Evolutionary conservation across 2,888 invertebrate species (phyloP).

Genomic region (Lithophane socia): DNA sequence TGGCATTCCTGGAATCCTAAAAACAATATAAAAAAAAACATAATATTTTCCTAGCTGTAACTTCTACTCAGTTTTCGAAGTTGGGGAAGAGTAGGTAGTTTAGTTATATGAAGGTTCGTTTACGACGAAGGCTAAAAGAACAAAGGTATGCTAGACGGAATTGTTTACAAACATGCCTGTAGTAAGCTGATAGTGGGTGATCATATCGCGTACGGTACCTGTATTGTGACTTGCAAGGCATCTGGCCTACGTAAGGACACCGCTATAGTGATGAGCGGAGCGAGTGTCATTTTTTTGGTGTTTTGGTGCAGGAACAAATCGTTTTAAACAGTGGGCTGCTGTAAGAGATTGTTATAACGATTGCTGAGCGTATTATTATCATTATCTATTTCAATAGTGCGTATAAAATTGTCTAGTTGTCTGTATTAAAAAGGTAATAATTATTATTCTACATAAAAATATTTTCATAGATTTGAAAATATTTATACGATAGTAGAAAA

Average conservation of each 20-base stretch:
- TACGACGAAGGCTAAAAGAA: conserved; percentile 19
- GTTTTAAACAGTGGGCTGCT: not conserved
- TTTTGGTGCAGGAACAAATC: conserved; percentile 1
- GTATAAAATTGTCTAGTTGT: not conserved
- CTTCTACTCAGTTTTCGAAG: not conserved
- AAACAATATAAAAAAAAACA: not conserved
- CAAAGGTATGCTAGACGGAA: conserved; percentile 28
- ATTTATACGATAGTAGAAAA: not conserved
- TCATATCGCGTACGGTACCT: conserved; percentile 32
- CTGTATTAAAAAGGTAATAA: not conserved
- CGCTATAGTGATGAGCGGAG: not conserved
- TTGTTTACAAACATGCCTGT: conserved; percentile 50
- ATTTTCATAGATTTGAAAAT: too few relatives aligned
- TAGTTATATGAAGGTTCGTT: conserved; percentile 17
- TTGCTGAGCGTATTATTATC: not conserved
- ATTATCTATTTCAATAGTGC: not conserved
- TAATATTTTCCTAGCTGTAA: not conserved
- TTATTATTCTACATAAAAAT: not conserved
- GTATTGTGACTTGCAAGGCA: conserved; percentile 13
- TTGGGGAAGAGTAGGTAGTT: not conserved
- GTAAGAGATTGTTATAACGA: not conserved
- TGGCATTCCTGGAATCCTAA: not conserved
- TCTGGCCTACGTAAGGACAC: conserved; percentile 11
- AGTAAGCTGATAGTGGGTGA: conserved; percentile 42
- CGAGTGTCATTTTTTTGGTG: not conserved